Evolutionary conservation across 1,140 invertebrate species (phyloP).

Genomic region (Leptoteleia sp.): DNA sequence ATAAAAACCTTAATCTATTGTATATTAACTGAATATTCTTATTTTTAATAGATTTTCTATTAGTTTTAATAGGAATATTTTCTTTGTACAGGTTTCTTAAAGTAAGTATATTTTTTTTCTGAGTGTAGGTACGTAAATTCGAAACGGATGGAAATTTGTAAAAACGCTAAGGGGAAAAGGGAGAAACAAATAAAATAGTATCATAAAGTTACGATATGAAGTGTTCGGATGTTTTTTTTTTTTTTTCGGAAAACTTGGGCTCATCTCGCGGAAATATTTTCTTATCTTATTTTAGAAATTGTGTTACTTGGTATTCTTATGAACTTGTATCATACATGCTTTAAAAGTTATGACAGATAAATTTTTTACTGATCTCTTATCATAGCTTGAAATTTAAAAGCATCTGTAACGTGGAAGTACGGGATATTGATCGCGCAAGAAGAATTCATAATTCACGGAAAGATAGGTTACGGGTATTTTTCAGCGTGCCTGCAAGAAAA

Average conservation of each 20-base stretch:
- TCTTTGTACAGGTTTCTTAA: too few relatives aligned
- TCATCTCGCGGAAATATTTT: conserved; percentile 6
- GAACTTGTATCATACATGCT: conserved; percentile 24
- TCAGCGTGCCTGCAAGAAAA: background rate
- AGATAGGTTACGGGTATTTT: conserved; percentile 17
- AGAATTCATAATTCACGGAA: conserved; percentile 30
- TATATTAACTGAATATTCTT: too few relatives aligned
- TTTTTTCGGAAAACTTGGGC: background rate
- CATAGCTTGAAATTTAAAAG: conserved; percentile 38
- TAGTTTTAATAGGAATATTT: too few relatives aligned
- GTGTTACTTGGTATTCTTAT: conserved; percentile 27
- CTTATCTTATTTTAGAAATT: conserved; percentile 16
- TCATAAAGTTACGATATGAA: conserved; percentile 6
- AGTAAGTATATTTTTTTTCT: too few relatives aligned
- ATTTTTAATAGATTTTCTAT: too few relatives aligned
- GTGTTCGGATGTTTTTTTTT: conserved; percentile 1
- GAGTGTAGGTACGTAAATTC: too few relatives aligned
- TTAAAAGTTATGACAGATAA: conserved; percentile 34
- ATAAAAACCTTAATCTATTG: too few relatives aligned
- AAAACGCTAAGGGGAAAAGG: background rate
- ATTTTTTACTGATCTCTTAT: conserved; percentile 38
- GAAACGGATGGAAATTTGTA: too few relatives aligned
- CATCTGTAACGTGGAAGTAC: conserved; percentile 18
- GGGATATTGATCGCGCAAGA: conserved; percentile 18
- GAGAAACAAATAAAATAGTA: conserved; percentile 12